Evolutionary conservation across 2,113 vertebrate species (phyloP).

Genomic region (Hypanus sabinus): DNA sequence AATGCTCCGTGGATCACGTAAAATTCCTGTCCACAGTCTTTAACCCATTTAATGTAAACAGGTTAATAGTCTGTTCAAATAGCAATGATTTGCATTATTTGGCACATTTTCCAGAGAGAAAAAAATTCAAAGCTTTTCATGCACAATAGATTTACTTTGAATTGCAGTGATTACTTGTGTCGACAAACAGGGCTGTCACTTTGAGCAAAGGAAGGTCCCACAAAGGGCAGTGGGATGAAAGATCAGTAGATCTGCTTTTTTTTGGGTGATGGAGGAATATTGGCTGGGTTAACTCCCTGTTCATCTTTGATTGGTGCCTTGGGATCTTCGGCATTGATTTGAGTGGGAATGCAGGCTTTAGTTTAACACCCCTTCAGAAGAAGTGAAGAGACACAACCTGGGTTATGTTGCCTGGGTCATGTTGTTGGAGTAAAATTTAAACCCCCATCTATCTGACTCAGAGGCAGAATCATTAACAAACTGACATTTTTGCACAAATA

Average conservation of each 20-base stretch:
- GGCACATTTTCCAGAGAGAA: background rate
- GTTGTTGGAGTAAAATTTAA: background rate
- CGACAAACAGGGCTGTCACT: background rate
- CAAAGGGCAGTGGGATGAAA: conserved; percentile 21
- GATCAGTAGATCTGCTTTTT: conserved; percentile 18
- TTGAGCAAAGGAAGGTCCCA: background rate
- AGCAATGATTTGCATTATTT: background rate
- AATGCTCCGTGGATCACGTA: background rate
- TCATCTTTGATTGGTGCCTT: background rate
- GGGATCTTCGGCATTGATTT: background rate
- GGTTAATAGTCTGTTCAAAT: background rate
- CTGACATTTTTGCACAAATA: background rate
- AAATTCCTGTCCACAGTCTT: background rate
- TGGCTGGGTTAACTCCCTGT: background rate
- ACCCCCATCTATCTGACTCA: background rate
- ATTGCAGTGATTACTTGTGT: background rate
- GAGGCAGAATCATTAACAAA: background rate
- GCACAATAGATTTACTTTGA: background rate
- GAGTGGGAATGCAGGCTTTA: background rate
- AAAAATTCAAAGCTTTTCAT: background rate
- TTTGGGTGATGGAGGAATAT: conserved; percentile 8
- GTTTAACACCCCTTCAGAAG: background rate
- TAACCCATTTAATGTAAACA: conserved; percentile 22
- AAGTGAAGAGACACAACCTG: background rate
- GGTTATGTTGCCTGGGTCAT: background rate